Evolutionary conservation across 1,140 invertebrate species (phyloP).

Genomic region (Cataglyphis hispanica): DNA sequence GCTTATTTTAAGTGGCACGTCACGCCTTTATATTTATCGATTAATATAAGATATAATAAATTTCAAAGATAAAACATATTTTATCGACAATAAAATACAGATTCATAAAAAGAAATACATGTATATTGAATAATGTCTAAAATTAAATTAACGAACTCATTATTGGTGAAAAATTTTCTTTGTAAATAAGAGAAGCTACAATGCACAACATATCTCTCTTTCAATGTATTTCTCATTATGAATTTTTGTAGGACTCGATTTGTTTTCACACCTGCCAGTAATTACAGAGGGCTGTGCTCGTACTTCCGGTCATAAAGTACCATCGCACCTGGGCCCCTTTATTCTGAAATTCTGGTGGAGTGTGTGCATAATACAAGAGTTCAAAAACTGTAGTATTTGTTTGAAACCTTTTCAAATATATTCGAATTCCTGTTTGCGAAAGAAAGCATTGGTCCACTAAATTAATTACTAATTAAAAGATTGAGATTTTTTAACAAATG

Average conservation of each 20-base stretch:
- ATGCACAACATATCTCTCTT: not conserved
- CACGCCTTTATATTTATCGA: conserved; percentile 12
- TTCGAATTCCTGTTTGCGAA: not conserved
- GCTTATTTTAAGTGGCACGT: conserved; percentile 22
- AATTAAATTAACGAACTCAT: conserved; percentile 1
- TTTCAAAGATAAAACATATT: conserved; percentile 1
- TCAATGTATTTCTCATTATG: conserved; percentile 10
- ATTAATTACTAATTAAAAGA: not conserved
- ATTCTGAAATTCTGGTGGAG: conserved; percentile 44
- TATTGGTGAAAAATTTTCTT: not conserved
- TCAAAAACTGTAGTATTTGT: conserved; percentile 17
- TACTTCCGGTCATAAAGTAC: conserved; percentile 69
- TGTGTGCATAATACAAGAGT: conserved; percentile 20
- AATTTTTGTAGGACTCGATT: conserved; percentile 35
- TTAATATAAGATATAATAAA: conserved; percentile 13
- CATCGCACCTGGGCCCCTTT: conserved; percentile 60
- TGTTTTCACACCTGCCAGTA: conserved; percentile 69
- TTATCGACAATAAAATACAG: not conserved
- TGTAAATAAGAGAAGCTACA: not conserved
- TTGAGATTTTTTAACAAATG: not conserved
- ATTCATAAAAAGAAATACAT: not conserved
- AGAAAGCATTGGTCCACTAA: not conserved
- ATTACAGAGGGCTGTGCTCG: conserved; percentile 56
- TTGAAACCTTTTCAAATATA: conserved; percentile 7
- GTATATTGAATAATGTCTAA: not conserved